These are phyloP conservation scores for Drosophila orena DNA, from an alignment of 1,140 invertebrate genomes.

Conservation along the genomic window DNA sequence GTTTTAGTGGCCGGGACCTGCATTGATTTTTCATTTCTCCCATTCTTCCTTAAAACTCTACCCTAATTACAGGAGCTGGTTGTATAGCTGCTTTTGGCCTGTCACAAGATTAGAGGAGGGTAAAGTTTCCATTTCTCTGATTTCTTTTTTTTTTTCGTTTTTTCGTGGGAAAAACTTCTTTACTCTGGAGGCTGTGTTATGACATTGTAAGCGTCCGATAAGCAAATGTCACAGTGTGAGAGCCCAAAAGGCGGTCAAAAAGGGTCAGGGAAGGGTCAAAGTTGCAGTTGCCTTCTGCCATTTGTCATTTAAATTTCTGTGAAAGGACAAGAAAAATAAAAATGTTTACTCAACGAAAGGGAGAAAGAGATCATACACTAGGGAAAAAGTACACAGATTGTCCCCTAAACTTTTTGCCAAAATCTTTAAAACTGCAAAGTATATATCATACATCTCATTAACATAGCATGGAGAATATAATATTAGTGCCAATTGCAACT, in stretches of 20 bases:
- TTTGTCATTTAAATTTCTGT: conserved; percentile 76
- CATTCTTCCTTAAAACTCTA: conserved; percentile 13
- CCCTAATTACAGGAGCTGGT: conserved; percentile 61
- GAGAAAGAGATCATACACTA: not conserved
- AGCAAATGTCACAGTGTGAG: conserved; percentile 54
- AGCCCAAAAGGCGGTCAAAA: conserved; percentile 11
- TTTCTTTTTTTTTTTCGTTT: conserved; percentile 1
- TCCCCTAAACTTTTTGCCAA: too few relatives aligned
- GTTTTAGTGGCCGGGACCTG: conserved; percentile 55
- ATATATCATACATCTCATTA: too few relatives aligned
- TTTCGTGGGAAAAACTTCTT: conserved; percentile 24
- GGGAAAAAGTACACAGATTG: not conserved
- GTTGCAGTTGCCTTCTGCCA: conserved; percentile 68
- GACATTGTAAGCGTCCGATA: conserved; percentile 77
- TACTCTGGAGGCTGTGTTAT: conserved; percentile 67
- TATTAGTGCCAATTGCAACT: too few relatives aligned
- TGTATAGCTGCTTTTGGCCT: conserved; percentile 45
- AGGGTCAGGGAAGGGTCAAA: conserved; percentile 70
- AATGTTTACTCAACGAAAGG: conserved; percentile 23
- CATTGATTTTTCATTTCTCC: conserved; percentile 71
- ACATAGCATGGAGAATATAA: too few relatives aligned
- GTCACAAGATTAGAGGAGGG: conserved; percentile 76
- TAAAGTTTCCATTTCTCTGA: conserved; percentile 56
- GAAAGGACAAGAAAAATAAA: conserved; percentile 67
- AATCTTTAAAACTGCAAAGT: too few relatives aligned